Evolutionary conservation across 2,113 vertebrate genomes (phyloP), one percentile per base, ranked within the genome.

Genomic region (Marcusenius ussheri): DNA sequence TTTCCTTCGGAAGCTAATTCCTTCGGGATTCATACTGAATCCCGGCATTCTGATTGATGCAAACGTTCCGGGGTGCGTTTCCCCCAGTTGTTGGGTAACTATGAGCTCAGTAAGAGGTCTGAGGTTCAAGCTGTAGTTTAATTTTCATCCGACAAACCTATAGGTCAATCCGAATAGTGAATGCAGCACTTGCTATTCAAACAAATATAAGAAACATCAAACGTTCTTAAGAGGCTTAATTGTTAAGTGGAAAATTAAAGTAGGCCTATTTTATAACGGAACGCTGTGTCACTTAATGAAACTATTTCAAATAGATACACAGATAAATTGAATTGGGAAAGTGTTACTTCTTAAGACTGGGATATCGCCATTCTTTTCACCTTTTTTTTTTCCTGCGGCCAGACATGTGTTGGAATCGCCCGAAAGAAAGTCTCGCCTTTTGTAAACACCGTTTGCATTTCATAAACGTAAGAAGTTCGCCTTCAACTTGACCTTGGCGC

Each of bases 381-480:
- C 19, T 27, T 35, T 88, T 19, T 45, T 58, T 27, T 13, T 6
- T 8, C 39, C 9, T 39, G 31, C 87, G 62, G 39, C 31, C 35
- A 66, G 31, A 56, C 50, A 51, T 49, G 49, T 51, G 49, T 51
- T 87, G 24, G 53, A 39, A 50, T 88, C 19, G 19, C 56, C 56
- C 17, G 13, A 83, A 51, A 46, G 11, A n/a, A 85, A 46, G 10
- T 1, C 51, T 56, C 53, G 50, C 39, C 74, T 83, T 56, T 21
- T 45, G 31, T 83, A 31, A 35, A 39, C 49, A 45, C 8, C 39
- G 90, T 89, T 89, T 87, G 50, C 56, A 90, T 88, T 27, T 89
- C 50, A 86, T 85, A 91, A 87, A 88, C 88, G 58, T 92, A 92
- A 92, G 91, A 93, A 91, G 91, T n/a, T 93, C 89, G 88, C 92